Evolutionary conservation across 1,140 invertebrate species (phyloP).

Genomic region (Physella acuta): DNA sequence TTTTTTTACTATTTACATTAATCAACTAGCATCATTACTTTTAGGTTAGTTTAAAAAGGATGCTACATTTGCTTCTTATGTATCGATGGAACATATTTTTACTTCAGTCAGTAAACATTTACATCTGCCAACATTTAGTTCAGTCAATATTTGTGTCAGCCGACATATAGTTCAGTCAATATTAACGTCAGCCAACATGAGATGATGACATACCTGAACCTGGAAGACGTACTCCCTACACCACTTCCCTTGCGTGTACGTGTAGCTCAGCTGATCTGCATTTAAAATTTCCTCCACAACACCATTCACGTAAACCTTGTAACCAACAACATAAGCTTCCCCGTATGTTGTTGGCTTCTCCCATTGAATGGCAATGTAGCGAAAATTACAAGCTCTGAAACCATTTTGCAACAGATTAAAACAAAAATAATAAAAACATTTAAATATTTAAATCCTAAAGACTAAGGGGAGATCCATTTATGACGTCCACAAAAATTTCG

Average conservation of each 20-base stretch:
- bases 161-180: too few relatives aligned
- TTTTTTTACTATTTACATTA: too few relatives aligned
- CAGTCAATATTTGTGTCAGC: too few relatives aligned
- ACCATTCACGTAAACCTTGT: constrained; percentile 60
- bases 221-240: constrained; percentile 60
- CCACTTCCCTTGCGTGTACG: constrained; percentile 56
- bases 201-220: constrained; percentile 52
- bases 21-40: too few relatives aligned
- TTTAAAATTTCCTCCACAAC: constrained; percentile 53
- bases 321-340: constrained; percentile 57
- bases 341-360: constrained; percentile 58
- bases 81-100: too few relatives aligned
- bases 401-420: constrained; percentile 3
- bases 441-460: background rate
- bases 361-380: constrained; percentile 60
- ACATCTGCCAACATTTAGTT: too few relatives aligned
- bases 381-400: constrained; percentile 61
- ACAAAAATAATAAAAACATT: background rate
- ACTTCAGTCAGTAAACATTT: too few relatives aligned
- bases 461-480: too few relatives aligned
- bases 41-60: too few relatives aligned
- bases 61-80: too few relatives aligned
- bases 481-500: too few relatives aligned
- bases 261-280: constrained; percentile 54
- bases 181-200: too few relatives aligned